Percentiles rank a stretch among this genome's conserved stretches.
Conservation (phyloP, 2,113 vertebrate species). For the Urocolius indicus region DNA sequence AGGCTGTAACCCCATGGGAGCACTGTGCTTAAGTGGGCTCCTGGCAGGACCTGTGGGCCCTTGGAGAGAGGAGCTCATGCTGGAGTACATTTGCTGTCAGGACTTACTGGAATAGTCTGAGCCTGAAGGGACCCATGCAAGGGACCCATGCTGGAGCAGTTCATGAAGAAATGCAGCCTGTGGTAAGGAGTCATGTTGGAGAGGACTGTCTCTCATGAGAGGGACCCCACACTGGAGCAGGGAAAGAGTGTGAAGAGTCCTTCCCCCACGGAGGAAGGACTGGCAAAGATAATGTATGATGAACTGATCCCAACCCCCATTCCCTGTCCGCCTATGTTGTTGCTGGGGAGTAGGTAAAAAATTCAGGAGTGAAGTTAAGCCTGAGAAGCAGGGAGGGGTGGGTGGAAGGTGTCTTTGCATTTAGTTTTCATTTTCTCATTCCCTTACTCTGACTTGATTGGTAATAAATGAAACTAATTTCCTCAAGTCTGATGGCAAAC, state of each 20-base stretch:
- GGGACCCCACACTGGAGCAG: accelerated
- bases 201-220: not conserved
- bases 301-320: accelerated
- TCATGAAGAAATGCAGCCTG: not conserved
- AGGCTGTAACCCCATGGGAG: not conserved
- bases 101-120: not conserved
- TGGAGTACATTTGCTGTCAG: too few relatives aligned
- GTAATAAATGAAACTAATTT: not conserved
- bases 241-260: not conserved
- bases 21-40: too few relatives aligned
- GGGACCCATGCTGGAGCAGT: not conserved
- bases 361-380: not conserved
- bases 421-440: not conserved
- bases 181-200: not conserved
- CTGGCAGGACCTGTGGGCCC: too few relatives aligned
- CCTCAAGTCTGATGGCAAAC: not conserved
- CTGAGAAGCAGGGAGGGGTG: not conserved
- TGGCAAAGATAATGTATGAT: accelerated
- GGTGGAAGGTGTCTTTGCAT: not conserved
- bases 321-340: not conserved
- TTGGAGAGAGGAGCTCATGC: too few relatives aligned
- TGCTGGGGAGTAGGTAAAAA: accelerated
- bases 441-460: not conserved
- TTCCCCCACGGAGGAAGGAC: too few relatives aligned
- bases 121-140: not conserved